These are phyloP conservation scores for Prionace glauca DNA, from an alignment of 2,797 vertebrate genomes.

Conservation along the genomic window DNA sequence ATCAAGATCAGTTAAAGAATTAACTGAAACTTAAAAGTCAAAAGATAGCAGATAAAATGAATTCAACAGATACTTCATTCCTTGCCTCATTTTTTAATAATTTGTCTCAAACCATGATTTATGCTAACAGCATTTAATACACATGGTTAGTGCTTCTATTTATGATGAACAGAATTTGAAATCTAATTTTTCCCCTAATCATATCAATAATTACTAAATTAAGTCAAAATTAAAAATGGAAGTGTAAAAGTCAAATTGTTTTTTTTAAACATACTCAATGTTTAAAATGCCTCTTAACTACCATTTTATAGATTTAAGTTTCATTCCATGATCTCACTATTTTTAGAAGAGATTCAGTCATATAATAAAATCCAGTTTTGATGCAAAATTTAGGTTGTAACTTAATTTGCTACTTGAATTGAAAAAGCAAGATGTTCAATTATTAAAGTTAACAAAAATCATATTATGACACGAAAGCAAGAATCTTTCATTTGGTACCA, in stretches of 20 bases:
- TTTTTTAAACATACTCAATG: not conserved
- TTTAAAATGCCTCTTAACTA: not conserved
- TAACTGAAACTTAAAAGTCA: not conserved
- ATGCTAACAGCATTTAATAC: not conserved
- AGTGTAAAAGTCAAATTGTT: not conserved
- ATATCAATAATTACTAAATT: not conserved
- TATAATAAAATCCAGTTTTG: not conserved
- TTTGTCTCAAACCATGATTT: not conserved
- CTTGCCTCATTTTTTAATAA: not conserved
- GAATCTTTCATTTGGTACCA: constrained; percentile 28
- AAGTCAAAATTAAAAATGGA: not conserved
- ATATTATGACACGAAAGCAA: constrained; percentile 31
- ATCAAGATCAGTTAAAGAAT: not conserved
- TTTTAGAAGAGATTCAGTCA: not conserved
- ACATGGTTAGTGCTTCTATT: not conserved
- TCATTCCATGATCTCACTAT: not conserved
- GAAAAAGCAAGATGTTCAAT: constrained; percentile 28
- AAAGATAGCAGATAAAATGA: not conserved
- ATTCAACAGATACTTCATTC: not conserved
- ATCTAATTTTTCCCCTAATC: not conserved
- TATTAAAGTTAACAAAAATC: constrained; percentile 31
- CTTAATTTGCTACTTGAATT: not conserved
- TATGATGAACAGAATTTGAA: not conserved
- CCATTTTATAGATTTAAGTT: not conserved
- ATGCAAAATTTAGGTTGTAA: constrained; percentile 17